Evolutionary conservation across 2,888 invertebrate genomes (phyloP).

Genomic region (Cremastinae sp.): DNA sequence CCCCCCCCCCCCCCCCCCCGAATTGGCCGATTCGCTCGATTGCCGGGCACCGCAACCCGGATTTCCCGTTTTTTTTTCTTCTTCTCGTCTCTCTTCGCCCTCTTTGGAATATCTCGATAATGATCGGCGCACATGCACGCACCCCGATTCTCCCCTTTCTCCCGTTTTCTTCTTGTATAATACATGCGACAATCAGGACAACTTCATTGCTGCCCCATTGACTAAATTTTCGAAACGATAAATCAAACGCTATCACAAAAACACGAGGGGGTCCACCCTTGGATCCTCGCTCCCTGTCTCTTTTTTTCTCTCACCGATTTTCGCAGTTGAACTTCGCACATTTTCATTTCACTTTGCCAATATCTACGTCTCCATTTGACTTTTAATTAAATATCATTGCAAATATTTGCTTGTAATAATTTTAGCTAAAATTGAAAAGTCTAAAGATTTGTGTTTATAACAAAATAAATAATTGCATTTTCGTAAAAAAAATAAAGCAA

Average conservation of each 20-base stretch:
- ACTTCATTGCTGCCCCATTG: slow-evolving; percentile 68
- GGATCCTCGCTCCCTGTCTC: not conserved
- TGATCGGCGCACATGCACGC: slow-evolving; percentile 57
- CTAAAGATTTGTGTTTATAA: too few species aligned
- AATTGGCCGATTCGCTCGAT: slow-evolving; percentile 48
- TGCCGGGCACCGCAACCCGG: slow-evolving; percentile 37
- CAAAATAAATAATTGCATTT: too few species aligned
- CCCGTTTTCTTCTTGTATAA: not conserved
- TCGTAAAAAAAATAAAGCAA: too few species aligned
- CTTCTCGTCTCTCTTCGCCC: not conserved
- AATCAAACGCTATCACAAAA: slow-evolving; percentile 57
- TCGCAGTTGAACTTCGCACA: not conserved
- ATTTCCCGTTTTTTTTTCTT: not conserved
- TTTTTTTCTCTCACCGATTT: slow-evolving; percentile 1
- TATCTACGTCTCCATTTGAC: not conserved
- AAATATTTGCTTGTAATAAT: too few species aligned
- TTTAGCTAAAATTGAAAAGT: too few species aligned
- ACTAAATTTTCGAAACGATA: slow-evolving; percentile 65
- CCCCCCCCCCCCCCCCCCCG: too few species aligned
- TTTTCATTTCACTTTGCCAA: slow-evolving; percentile 1
- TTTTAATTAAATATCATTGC: too few species aligned
- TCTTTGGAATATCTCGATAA: slow-evolving; percentile 34
- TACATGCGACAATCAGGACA: slow-evolving; percentile 56
- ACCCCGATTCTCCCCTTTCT: slow-evolving; percentile 30
- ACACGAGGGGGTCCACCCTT: slow-evolving; percentile 9